phyloP scores from a whole-genome alignment of 2,113 vertebrate genomes.

The Ascaphus truei region DNA sequence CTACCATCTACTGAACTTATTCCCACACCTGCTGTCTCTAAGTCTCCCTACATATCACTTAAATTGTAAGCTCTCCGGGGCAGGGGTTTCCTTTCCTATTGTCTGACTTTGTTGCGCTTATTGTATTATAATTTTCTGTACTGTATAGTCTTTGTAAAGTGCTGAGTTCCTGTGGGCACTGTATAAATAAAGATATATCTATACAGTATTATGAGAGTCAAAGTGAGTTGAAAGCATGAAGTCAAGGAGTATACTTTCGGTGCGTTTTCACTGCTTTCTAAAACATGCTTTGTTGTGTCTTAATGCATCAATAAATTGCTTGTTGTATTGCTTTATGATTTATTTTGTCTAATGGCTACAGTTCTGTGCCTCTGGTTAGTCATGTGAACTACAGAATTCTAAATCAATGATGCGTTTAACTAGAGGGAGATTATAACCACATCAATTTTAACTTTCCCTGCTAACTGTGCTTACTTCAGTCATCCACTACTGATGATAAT shows the following conservation, averaged over 20 bases:
- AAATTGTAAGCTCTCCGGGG: too few relatives aligned
- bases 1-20: too few relatives aligned
- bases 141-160: too few relatives aligned
- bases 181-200: too few relatives aligned
- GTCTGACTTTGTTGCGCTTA: too few relatives aligned
- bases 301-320: conserved; percentile 23
- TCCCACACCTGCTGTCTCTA: too few relatives aligned
- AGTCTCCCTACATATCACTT: too few relatives aligned
- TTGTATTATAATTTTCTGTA: too few relatives aligned
- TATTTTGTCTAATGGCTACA: conserved; percentile 26
- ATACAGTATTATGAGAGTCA: too few relatives aligned
- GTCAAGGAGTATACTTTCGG: not conserved
- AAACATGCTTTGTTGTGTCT: conserved; percentile 17
- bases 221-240: conserved; percentile 4
- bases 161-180: too few relatives aligned
- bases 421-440: conserved; percentile 29
- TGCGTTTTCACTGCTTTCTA: conserved; percentile 9
- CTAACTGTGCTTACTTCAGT: not conserved
- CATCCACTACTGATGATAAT: conserved; percentile 11
- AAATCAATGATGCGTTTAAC: conserved; percentile 31
- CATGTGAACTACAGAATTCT: conserved; percentile 22
- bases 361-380: conserved; percentile 27
- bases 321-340: conserved; percentile 35
- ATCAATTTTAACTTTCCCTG: not conserved
- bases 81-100: too few relatives aligned